These are phyloP conservation scores for Drosophila emarginata DNA, from an alignment of 2,888 invertebrate genomes.

Conservation along the genomic window DNA sequence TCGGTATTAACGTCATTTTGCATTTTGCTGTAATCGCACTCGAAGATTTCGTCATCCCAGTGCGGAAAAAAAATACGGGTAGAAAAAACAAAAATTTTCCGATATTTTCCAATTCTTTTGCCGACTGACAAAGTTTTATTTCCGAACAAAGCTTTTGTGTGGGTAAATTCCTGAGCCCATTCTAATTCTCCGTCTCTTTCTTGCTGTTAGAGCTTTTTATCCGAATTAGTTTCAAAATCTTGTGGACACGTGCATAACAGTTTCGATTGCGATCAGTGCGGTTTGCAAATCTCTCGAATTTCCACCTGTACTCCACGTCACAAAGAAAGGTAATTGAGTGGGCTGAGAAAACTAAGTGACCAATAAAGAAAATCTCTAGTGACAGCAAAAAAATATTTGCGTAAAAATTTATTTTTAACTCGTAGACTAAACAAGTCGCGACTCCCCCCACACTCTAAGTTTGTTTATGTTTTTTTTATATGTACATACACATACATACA, in stretches of 20 bases:
- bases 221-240: constrained; percentile 18
- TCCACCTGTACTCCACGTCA: neutral
- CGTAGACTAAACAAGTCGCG: constrained; percentile 11
- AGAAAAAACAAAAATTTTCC: neutral
- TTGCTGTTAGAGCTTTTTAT: constrained; percentile 42
- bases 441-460: constrained; percentile 15
- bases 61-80: constrained; percentile 40
- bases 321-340: constrained; percentile 22
- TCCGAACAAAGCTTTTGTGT: constrained; percentile 14
- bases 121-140: constrained; percentile 14
- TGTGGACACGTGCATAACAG: constrained; percentile 37
- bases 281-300: neutral
- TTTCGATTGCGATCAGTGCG: neutral
- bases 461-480: constrained; percentile 40
- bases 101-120: neutral
- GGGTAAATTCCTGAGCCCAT: constrained; percentile 42
- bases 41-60: constrained; percentile 62
- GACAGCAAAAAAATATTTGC: neutral
- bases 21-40: constrained; percentile 39
- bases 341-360: neutral
- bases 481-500: too few species aligned
- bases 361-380: neutral
- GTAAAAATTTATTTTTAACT: neutral
- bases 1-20: constrained; percentile 60
- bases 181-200: constrained; percentile 25